phyloP scores from a whole-genome alignment of 2,797 vertebrate species.

The Myripristis murdjan region DNA sequence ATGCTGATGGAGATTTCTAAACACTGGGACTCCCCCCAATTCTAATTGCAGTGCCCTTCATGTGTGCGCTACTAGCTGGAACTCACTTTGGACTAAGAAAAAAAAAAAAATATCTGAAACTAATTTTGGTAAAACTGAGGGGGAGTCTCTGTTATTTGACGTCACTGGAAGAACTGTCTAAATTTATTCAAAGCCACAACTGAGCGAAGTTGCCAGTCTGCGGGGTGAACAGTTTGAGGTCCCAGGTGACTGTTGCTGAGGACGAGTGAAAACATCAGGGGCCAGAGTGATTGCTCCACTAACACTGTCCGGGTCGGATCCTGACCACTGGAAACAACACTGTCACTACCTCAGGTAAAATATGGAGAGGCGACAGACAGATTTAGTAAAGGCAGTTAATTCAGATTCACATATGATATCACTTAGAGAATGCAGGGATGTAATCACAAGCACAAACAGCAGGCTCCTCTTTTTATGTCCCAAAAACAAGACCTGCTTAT shows the following conservation, averaged over 20 bases:
- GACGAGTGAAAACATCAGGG: not conserved
- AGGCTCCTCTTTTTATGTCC: not conserved
- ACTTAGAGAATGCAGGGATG: too few relatives aligned
- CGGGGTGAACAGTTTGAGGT: conserved; percentile 9
- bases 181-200: conserved; percentile 19
- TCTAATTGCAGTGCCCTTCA: conserved; percentile 46
- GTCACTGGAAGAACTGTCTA: conserved; percentile 49
- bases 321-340: not conserved
- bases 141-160: conserved; percentile 34
- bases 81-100: conserved; percentile 33
- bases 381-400: not conserved
- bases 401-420: too few relatives aligned
- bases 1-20: conserved; percentile 53
- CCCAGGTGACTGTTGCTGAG: conserved; percentile 1
- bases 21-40: conserved; percentile 27
- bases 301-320: not conserved
- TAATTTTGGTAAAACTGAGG: conserved; percentile 15
- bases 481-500: not conserved
- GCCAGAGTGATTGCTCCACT: not conserved
- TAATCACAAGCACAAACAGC: too few relatives aligned
- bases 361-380: not conserved
- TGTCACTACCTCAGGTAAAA: not conserved
- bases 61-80: conserved; percentile 41
- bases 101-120: conserved; percentile 23
- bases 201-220: conserved; percentile 17